phyloP scores from a whole-genome alignment of 1,140 invertebrate genomes.

The Procambarus virginalis region DNA sequence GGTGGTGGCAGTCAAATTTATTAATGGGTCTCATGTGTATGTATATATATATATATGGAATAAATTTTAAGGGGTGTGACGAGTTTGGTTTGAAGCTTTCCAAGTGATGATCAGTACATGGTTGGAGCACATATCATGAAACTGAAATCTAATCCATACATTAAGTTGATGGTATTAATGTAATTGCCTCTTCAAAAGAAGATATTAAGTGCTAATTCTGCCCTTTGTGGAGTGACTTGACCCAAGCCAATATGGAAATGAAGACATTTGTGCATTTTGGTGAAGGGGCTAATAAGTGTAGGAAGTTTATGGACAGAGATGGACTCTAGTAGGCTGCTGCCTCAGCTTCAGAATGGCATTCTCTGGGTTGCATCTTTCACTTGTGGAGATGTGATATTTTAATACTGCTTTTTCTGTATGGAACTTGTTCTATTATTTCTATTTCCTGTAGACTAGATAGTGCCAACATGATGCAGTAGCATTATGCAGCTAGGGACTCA shows the following conservation, averaged over 20 bases:
- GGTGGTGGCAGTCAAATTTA: conserved; percentile 18
- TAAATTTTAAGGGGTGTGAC: conserved; percentile 10
- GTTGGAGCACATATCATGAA: conserved; percentile 42
- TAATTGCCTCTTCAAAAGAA: conserved; percentile 7
- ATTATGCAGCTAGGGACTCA: conserved; percentile 60
- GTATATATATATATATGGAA: conserved; percentile 11
- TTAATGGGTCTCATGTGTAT: conserved; percentile 14
- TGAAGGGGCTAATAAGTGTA: conserved; percentile 22
- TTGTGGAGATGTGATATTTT: conserved; percentile 61
- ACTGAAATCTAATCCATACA: background rate
- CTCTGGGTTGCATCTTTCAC: conserved; percentile 61
- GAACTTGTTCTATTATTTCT: conserved; percentile 38
- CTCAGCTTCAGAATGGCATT: conserved; percentile 55
- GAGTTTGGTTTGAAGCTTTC: conserved; percentile 5
- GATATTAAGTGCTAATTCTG: conserved; percentile 14
- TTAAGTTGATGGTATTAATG: background rate
- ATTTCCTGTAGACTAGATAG: conserved; percentile 53
- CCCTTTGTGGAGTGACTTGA: conserved; percentile 22
- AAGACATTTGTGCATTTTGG: conserved; percentile 21
- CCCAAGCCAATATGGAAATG: background rate
- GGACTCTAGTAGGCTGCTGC: conserved; percentile 58
- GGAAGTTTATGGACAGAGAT: conserved; percentile 36
- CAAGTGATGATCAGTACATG: conserved; percentile 11
- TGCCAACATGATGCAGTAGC: conserved; percentile 60
- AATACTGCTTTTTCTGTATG: conserved; percentile 56